Evolutionary conservation across 1,140 invertebrate genomes (phyloP).

Genomic region (Helicoverpa zea): DNA sequence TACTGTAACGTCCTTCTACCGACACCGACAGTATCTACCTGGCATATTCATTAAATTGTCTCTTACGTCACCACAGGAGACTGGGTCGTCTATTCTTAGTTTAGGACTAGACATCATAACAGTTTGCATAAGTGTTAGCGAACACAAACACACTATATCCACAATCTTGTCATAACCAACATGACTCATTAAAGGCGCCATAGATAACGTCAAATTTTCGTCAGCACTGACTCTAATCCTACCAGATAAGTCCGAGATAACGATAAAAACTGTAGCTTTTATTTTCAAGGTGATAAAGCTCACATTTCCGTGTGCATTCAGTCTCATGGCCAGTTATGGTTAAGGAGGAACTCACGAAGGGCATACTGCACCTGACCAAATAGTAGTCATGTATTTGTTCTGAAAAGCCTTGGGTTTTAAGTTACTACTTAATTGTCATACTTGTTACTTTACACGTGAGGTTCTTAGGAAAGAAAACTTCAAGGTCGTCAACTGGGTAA

Average conservation of each 20-base stretch:
- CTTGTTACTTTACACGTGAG: neutral
- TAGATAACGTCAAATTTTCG: conserved; percentile 42
- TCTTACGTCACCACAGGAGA: conserved; percentile 15
- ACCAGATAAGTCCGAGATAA: conserved; percentile 17
- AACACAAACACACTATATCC: conserved; percentile 12
- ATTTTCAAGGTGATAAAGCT: conserved; percentile 3
- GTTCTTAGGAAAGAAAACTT: neutral
- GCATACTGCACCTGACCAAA: conserved; percentile 21
- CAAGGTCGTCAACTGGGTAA: neutral
- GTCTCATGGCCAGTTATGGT: conserved; percentile 10
- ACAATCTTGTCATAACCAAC: conserved; percentile 19
- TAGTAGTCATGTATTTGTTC: conserved; percentile 28
- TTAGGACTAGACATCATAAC: conserved; percentile 16
- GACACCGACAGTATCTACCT: neutral
- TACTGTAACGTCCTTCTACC: neutral
- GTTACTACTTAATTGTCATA: conserved; percentile 5
- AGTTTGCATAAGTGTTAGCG: conserved; percentile 29
- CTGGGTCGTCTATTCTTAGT: conserved; percentile 13
- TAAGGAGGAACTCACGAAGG: conserved; percentile 26
- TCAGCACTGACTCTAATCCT: conserved; percentile 31
- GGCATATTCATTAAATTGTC: neutral
- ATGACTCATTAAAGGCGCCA: conserved; percentile 26
- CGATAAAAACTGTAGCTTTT: conserved; percentile 1
- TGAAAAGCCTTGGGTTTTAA: neutral
- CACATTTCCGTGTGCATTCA: neutral